Conservation (phyloP, 2,797 vertebrate genomes). For the Pristis pectinata region DNA sequence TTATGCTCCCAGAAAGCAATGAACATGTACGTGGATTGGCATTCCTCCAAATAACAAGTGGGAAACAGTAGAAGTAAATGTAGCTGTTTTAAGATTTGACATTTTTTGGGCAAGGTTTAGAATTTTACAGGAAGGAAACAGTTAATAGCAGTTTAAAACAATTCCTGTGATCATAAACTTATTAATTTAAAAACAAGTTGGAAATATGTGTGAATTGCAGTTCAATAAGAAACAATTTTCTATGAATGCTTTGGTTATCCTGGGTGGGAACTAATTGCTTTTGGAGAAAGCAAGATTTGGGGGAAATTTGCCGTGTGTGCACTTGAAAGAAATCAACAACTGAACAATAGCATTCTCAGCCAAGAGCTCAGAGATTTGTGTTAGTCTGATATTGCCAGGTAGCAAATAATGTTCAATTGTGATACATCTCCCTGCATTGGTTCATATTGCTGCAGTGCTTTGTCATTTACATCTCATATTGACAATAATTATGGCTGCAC, state of each 20-base stretch:
- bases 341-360: not conserved
- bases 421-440: too few species aligned
- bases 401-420: not conserved
- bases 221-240: not conserved
- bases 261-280: not conserved
- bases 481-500: not conserved
- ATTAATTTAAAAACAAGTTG: not conserved
- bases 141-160: conserved; percentile 1
- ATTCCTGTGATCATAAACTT: not conserved
- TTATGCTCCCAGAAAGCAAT: not conserved
- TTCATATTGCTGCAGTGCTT: not conserved
- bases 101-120: not conserved
- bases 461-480: not conserved
- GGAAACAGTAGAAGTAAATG: not conserved
- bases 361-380: not conserved
- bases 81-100: not conserved
- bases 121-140: not conserved
- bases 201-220: too few species aligned
- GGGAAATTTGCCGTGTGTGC: not conserved
- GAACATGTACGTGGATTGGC: not conserved
- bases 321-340: not conserved
- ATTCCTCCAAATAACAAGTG: conserved; percentile 9
- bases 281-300: not conserved
- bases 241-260: not conserved
- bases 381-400: not conserved